Percentiles rank a stretch among this genome's conserved stretches.
phyloP scores from a whole-genome alignment of 2,113 vertebrate species.

The Caracal caracal region DNA sequence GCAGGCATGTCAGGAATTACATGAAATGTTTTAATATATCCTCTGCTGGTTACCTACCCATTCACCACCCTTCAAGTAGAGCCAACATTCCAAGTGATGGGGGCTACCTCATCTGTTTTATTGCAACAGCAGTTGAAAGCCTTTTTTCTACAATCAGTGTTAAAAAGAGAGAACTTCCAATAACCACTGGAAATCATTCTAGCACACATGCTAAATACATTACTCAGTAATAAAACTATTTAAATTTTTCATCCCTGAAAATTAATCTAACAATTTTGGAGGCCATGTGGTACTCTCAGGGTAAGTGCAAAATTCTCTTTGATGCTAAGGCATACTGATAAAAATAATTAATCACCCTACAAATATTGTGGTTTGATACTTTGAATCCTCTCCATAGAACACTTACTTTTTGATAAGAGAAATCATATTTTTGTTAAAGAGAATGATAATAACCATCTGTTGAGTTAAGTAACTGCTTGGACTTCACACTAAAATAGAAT shows the following conservation, averaged over 20 bases:
- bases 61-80: background rate
- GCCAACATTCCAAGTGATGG: background rate
- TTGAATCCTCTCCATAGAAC: background rate
- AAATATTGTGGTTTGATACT: slow-evolving; percentile 9
- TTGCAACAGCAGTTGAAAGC: background rate
- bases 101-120: background rate
- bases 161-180: slow-evolving; percentile 34
- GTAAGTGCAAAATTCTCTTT: slow-evolving; percentile 44
- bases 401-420: slow-evolving; percentile 34
- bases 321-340: slow-evolving; percentile 8
- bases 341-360: slow-evolving; percentile 16
- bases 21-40: background rate
- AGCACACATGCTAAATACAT: slow-evolving; percentile 48
- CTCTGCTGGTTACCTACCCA: background rate
- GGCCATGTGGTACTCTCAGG: background rate
- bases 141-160: slow-evolving; percentile 24
- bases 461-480: slow-evolving; percentile 42
- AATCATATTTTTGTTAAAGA: background rate
- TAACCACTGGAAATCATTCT: slow-evolving; percentile 38
- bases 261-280: slow-evolving; percentile 41
- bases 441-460: slow-evolving; percentile 37
- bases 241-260: slow-evolving; percentile 44
- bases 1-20: background rate
- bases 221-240: slow-evolving; percentile 46
- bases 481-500: slow-evolving; percentile 16